Conservation (phyloP, 2,888 invertebrate genomes). For the Chaetogeoica ovagalla region DNA sequence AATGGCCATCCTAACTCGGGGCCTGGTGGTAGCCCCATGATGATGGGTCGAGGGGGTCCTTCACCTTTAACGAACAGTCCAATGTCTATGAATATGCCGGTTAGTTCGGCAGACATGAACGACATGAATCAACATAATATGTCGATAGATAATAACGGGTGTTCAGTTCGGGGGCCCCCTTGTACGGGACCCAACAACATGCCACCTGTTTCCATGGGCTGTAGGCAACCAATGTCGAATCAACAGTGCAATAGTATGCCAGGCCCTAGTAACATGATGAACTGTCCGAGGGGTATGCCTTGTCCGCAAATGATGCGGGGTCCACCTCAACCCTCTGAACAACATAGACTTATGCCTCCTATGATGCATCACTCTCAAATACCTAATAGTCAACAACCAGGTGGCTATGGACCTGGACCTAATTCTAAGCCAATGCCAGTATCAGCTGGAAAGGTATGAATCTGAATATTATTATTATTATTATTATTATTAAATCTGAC, state of each 20-base stretch:
- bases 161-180: conserved; percentile 36
- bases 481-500: background rate
- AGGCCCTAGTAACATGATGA: conserved; percentile 53
- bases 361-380: conserved; percentile 52
- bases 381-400: conserved; percentile 43
- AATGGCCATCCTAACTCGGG: conserved; percentile 58
- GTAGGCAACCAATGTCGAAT: conserved; percentile 49
- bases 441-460: conserved; percentile 78
- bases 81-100: conserved; percentile 51
- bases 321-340: conserved; percentile 51
- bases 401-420: conserved; percentile 57
- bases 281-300: conserved; percentile 52
- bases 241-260: conserved; percentile 52
- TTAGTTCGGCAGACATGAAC: conserved; percentile 43
- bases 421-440: conserved; percentile 87
- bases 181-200: conserved; percentile 48
- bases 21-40: conserved; percentile 48
- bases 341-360: conserved; percentile 50
- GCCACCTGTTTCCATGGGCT: conserved; percentile 46
- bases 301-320: conserved; percentile 53
- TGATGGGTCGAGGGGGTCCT: conserved; percentile 59
- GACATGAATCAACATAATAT: conserved; percentile 37
- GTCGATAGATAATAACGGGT: conserved; percentile 43
- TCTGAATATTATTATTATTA: background rate
- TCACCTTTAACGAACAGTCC: conserved; percentile 56